Base-by-base conservation (phyloP, 2,113 vertebrate genomes). In the Danionella cerebrum region DNA sequence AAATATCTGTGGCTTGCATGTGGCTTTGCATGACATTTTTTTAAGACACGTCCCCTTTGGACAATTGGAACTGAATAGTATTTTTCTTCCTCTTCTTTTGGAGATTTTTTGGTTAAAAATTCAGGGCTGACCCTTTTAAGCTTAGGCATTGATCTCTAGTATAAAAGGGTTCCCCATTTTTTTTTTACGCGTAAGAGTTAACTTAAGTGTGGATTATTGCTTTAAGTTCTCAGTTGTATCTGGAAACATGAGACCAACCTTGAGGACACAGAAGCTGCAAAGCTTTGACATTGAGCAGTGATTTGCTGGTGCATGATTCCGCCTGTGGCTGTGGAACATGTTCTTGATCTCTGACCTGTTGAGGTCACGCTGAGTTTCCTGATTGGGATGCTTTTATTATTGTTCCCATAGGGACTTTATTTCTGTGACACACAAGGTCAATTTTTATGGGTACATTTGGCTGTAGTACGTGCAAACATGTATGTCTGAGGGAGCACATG, bases 361-460 rank as follows among this genome's bases (percentile, higher is more conserved):
- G 21, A 44, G 41, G 52, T 68, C 65, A 58, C 27, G 35, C n/a
- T 31, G 3, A 27, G n/a, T 21, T 72, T 53, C 47, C 47, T 29
- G 36, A 67, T 39, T 66, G 48, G 5, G 14, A 44, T 6, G 2
- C 10, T 14, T 10, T 25, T 51, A 58, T 38, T 25, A 51, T 51
- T 35, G 53, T 45, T 70, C 50, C 38, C 19, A 6, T 54, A 27
- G 42, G 42, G 33, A 27, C 27, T 42, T 16, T 7, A 33, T 55
- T 64, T 29, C 50, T 22, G 16, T 35, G 52, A 55, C 31, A 36
- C 16, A 35, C 7, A 13, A 55, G 12, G 53, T 60, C 39, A 44
- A 60, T n/a, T 60, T 31, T 27, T 31, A 44, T 3, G 5, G 8
- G 24, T 18, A 19, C 10, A 29, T 44, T 31, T 60, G 8, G 33